phyloP scores from a whole-genome alignment of 2,797 vertebrate genomes.

The Zalophus californianus region DNA sequence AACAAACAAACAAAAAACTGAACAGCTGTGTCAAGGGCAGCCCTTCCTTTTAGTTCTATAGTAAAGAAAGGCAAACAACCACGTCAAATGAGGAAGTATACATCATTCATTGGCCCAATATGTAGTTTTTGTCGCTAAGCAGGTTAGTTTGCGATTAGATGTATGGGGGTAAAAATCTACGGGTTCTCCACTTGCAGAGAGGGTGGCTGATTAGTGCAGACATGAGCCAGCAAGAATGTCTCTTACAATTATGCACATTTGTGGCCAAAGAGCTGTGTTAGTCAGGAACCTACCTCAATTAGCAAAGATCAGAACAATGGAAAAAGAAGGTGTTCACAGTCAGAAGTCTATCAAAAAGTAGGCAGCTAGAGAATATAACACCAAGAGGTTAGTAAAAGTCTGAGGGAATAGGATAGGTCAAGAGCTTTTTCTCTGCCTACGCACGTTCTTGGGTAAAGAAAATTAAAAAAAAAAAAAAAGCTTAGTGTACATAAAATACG shows the following conservation, averaged over 20 bases:
- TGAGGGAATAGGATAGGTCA: neutral
- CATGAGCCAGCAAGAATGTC: neutral
- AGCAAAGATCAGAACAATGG: neutral
- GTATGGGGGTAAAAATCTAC: neutral
- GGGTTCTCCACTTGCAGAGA: neutral
- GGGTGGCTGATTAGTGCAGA: neutral
- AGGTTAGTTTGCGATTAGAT: neutral
- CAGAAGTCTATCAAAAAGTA: neutral
- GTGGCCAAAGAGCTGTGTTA: neutral
- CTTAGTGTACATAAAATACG: neutral
- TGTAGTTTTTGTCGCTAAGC: neutral
- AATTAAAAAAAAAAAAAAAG: neutral
- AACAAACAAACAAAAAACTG: neutral
- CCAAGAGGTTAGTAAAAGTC: neutral
- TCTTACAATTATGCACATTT: neutral
- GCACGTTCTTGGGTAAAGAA: neutral
- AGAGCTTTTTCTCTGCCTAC: neutral
- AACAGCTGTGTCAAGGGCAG: neutral
- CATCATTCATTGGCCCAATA: neutral
- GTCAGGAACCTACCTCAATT: neutral
- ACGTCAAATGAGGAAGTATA: neutral
- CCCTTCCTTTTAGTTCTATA: neutral
- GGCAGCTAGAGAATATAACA: neutral
- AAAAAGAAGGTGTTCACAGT: neutral
- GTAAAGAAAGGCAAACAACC: neutral